These are phyloP conservation scores for Todus mexicanus DNA, from an alignment of 2,797 vertebrate species.

Conservation along the genomic window DNA sequence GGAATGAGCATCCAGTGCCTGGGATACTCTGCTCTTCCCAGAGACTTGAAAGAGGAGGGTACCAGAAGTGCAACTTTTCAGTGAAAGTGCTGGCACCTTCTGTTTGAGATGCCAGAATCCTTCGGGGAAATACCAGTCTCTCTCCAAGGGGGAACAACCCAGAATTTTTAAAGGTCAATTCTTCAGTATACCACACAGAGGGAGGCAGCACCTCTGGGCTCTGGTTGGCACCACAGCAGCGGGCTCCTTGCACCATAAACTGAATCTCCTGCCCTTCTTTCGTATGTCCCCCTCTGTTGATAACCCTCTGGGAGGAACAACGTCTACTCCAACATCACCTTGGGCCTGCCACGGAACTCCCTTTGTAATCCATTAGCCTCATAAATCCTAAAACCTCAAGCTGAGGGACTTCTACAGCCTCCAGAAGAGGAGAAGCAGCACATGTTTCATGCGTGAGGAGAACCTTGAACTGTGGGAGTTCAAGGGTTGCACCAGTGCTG, in stretches of 20 bases:
- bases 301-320: neutral
- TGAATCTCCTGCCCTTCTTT: neutral
- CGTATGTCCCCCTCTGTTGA: neutral
- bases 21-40: neutral
- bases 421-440: neutral
- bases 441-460: accelerated
- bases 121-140: neutral
- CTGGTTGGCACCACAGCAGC: neutral
- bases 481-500: no score
- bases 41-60: neutral
- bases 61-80: neutral
- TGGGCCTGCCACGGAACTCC: neutral
- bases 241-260: neutral
- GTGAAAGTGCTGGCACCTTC: neutral
- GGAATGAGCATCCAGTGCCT: neutral
- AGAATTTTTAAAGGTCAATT: neutral
- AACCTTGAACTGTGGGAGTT: neutral
- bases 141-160: accelerated
- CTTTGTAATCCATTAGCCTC: neutral
- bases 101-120: neutral
- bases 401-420: neutral
- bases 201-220: neutral
- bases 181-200: neutral
- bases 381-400: neutral
- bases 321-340: neutral